Evolutionary conservation across 2,797 vertebrate species (phyloP).

Genomic region (Acridotheres tristis): DNA sequence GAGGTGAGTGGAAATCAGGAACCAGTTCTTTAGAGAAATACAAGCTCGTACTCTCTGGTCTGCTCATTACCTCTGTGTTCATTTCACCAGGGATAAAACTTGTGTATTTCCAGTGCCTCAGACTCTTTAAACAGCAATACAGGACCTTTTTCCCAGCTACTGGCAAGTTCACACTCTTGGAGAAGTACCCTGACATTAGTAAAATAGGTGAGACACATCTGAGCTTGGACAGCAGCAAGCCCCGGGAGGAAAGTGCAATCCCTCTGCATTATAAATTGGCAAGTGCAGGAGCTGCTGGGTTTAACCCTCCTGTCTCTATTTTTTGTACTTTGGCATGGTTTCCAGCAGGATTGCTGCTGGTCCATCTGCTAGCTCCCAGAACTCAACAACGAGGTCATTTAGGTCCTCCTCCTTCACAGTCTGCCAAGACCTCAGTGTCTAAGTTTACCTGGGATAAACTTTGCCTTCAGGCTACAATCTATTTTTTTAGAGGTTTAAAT

Average conservation of each 20-base stretch:
- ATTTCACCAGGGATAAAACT: not conserved
- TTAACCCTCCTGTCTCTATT: not conserved
- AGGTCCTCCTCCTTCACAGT: not conserved
- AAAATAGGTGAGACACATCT: not conserved
- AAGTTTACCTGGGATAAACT: not conserved
- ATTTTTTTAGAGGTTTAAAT: not conserved
- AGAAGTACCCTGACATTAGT: not conserved
- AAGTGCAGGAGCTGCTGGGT: accelerated
- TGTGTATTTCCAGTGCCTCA: not conserved
- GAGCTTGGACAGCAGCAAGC: not conserved
- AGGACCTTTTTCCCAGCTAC: not conserved
- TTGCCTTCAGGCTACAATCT: not conserved
- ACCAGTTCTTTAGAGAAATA: not conserved
- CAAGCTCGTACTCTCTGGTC: not conserved
- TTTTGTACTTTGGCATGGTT: not conserved
- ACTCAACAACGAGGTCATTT: not conserved
- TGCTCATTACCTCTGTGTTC: not conserved
- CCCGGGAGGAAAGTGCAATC: not conserved
- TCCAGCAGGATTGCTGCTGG: not conserved
- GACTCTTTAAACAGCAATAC: not conserved
- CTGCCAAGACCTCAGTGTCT: not conserved
- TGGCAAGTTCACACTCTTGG: not conserved
- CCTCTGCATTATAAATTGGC: not conserved
- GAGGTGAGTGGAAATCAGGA: not conserved
- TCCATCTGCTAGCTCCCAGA: not conserved